phyloP scores from a whole-genome alignment of 2,797 vertebrate genomes.

The Galaxias olidus region DNA sequence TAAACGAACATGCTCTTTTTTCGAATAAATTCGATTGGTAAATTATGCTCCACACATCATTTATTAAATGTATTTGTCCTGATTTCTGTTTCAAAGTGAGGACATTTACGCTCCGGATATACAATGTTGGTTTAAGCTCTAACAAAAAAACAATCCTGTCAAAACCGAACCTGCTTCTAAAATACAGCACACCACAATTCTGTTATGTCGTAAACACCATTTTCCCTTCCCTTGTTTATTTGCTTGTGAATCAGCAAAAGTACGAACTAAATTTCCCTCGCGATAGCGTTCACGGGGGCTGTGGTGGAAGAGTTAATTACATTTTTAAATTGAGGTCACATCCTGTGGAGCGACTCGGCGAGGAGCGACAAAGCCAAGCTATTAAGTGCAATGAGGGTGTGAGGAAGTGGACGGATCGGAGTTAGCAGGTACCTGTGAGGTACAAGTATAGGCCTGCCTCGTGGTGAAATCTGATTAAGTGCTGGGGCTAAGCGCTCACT shows the following conservation, averaged over 20 bases:
- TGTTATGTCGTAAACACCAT: constrained; percentile 30
- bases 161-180: constrained; percentile 30
- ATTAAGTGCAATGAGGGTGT: constrained; percentile 83
- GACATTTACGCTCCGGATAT: neutral
- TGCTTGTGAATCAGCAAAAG: constrained; percentile 55
- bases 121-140: neutral
- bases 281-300: constrained; percentile 49
- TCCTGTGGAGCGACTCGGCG: constrained; percentile 67
- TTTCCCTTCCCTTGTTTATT: constrained; percentile 54
- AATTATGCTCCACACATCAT: neutral
- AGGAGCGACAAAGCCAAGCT: constrained; percentile 77
- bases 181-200: constrained; percentile 3
- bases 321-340: constrained; percentile 81
- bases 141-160: constrained; percentile 12
- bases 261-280: constrained; percentile 42
- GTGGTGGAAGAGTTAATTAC: constrained; percentile 78
- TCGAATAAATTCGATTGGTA: neutral
- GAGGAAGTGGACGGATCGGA: constrained; percentile 84
- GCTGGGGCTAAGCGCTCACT: constrained; percentile 74
- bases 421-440: constrained; percentile 86
- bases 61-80: too few relatives aligned
- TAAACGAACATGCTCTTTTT: neutral
- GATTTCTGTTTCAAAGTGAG: too few relatives aligned
- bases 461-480: constrained; percentile 76
- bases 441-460: constrained; percentile 83